Conservation (phyloP, 2,113 vertebrate genomes). For the Polyodon spathula region DNA sequence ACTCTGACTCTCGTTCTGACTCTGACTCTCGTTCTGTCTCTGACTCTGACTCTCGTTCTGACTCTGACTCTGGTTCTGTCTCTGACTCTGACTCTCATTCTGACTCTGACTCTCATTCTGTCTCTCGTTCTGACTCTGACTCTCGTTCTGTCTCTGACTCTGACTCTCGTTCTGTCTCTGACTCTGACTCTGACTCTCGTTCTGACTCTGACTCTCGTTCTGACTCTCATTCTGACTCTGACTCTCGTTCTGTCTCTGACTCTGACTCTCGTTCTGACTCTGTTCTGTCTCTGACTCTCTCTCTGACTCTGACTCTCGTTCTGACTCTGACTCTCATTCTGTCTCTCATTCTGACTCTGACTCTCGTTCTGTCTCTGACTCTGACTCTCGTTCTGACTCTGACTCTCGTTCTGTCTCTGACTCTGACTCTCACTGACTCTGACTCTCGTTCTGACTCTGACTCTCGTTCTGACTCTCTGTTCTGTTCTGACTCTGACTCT, state of each 20-base stretch:
- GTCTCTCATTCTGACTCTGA: background rate
- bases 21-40: background rate
- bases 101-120: background rate
- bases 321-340: no score
- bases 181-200: background rate
- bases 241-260: no score
- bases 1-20: background rate
- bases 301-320: no score
- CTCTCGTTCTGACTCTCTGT: no score
- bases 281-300: background rate
- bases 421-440: no score
- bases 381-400: background rate
- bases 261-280: background rate
- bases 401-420: no score
- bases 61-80: background rate
- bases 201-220: no score
- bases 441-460: background rate
- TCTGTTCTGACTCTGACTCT: background rate
- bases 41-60: no score
- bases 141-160: background rate
- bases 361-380: no score
- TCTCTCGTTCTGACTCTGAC: background rate
- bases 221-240: background rate
- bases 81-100: background rate
- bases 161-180: no score